Evolutionary conservation across 2,113 vertebrate genomes (phyloP), one percentile per base, ranked within the genome.

Genomic region (Anser cygnoides): DNA sequence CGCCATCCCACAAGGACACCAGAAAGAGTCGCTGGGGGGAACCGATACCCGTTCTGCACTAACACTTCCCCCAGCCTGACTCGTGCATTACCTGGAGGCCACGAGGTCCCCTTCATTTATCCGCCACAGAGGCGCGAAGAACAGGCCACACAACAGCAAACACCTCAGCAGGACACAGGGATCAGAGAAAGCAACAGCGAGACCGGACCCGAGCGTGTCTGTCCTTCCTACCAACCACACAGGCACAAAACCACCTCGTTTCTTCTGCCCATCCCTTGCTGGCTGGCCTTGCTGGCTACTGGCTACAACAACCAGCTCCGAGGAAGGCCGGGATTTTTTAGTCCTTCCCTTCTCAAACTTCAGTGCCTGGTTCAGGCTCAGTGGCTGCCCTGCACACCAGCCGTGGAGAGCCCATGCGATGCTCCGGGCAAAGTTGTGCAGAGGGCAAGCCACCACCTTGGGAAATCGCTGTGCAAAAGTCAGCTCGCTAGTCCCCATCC

Each of bases 161-260:
- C 55, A 76, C 37, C 46, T 92, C 92, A 92, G 90, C 81, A 96
- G 79, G 85, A 90, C 61, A 83, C 31, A 46, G 52, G 66, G 46
- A 86, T 35, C 54, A 76, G 73, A 85, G 72, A 85, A 95, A 90
- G 83, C 59, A 84, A 78, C 71, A 94, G 50, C 4, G 1, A 70
- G 41, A 81, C 39, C 6, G 25, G 62, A 67, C 50, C 37, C 33
- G 18, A 89, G 72, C 4, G 1, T 11, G 22, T 71, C 6, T 49
- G 2, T 39, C 70, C 73, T 94, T 84, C 80, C 50, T 13, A 77
- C 11, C 39, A 67, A 81, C 37, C 49, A 55, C 85, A 73, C 81
- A 92, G 93, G 79, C 93, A 92, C 84, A 89, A 89, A 90, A 28
- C 44, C 83, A 90, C 28, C 7, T 3, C 37, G 25, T n/a, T 52